Evolutionary conservation across 2,113 vertebrate genomes (phyloP).

Genomic region (Galbula dea): DNA sequence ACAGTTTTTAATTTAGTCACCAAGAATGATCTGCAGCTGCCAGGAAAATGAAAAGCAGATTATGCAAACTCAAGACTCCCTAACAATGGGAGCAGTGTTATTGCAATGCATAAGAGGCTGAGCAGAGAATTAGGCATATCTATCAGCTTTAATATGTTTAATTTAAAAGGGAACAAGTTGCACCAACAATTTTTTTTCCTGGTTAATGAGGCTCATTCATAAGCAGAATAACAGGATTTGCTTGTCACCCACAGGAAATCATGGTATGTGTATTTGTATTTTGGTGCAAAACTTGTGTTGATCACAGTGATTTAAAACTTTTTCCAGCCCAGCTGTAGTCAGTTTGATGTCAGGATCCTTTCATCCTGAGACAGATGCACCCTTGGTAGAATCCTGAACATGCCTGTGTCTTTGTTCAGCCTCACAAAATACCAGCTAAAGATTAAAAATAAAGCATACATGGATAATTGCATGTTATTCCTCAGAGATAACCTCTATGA

Average conservation of each 20-base stretch:
- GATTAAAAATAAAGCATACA: slow-evolving; percentile 13
- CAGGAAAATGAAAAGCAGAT: slow-evolving; percentile 55
- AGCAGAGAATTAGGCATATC: slow-evolving; percentile 38
- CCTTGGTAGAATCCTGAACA: slow-evolving; percentile 27
- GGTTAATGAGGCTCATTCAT: slow-evolving; percentile 29
- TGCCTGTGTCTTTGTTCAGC: not conserved
- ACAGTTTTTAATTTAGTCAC: slow-evolving; percentile 24
- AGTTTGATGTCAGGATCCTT: slow-evolving; percentile 55
- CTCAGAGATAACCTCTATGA: not conserved
- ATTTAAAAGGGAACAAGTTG: slow-evolving; percentile 17
- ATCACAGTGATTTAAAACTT: slow-evolving; percentile 34
- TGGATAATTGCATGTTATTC: not conserved
- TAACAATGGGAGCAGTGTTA: slow-evolving; percentile 39
- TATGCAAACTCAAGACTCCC: slow-evolving; percentile 46
- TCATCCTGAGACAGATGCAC: slow-evolving; percentile 53
- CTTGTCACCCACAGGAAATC: slow-evolving; percentile 58
- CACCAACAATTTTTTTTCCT: not conserved
- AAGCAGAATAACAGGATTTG: slow-evolving; percentile 21
- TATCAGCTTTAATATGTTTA: slow-evolving; percentile 33
- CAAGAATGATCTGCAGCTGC: slow-evolving; percentile 51
- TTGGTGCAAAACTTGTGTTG: slow-evolving; percentile 44
- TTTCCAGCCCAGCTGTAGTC: slow-evolving; percentile 31
- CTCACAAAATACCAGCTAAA: not conserved
- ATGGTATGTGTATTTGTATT: not conserved
- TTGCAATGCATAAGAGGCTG: slow-evolving; percentile 16